Percentiles rank a stretch among this genome's conserved stretches.
Conservation (phyloP, 2,113 vertebrate genomes). For the Calyptommatus sinebrachiatus region DNA sequence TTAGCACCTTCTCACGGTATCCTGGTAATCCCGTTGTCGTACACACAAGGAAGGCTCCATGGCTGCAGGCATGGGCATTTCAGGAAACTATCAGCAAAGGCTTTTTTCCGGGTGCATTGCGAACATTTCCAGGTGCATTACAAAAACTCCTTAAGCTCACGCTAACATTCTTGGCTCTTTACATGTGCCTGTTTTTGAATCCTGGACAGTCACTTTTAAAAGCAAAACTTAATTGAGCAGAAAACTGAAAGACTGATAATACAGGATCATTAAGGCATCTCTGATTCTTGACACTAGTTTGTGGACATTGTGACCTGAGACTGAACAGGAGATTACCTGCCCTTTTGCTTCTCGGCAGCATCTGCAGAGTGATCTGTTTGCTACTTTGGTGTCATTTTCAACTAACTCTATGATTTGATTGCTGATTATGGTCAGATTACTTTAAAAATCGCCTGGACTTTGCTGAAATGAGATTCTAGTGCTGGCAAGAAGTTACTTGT, state of each 20-base stretch:
- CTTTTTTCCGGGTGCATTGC: too few species aligned
- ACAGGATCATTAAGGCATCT: not conserved
- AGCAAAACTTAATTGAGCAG: not conserved
- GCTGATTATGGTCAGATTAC: conserved; percentile 21
- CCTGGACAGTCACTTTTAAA: not conserved
- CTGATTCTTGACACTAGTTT: conserved; percentile 11
- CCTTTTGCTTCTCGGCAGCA: not conserved
- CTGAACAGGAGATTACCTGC: not conserved
- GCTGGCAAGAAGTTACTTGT: conserved; percentile 17
- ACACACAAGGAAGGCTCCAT: too few species aligned
- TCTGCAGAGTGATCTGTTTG: conserved; percentile 14
- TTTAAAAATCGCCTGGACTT: conserved; percentile 7
- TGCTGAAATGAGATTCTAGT: conserved; percentile 26
- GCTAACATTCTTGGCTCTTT: not conserved
- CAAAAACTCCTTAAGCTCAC: not conserved
- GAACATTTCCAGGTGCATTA: too few species aligned
- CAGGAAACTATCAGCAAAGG: too few species aligned
- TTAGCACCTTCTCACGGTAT: too few species aligned
- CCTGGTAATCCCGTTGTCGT: too few species aligned
- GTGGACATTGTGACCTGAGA: not conserved
- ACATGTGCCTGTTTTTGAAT: not conserved
- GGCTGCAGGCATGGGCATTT: too few species aligned
- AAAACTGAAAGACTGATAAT: not conserved
- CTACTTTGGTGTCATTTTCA: conserved; percentile 18
- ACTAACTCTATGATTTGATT: conserved; percentile 15